Evolutionary conservation across 2,113 vertebrate species (phyloP), one percentile per base, ranked within the genome.

Genomic region (Ptilonorhynchus violaceus): DNA sequence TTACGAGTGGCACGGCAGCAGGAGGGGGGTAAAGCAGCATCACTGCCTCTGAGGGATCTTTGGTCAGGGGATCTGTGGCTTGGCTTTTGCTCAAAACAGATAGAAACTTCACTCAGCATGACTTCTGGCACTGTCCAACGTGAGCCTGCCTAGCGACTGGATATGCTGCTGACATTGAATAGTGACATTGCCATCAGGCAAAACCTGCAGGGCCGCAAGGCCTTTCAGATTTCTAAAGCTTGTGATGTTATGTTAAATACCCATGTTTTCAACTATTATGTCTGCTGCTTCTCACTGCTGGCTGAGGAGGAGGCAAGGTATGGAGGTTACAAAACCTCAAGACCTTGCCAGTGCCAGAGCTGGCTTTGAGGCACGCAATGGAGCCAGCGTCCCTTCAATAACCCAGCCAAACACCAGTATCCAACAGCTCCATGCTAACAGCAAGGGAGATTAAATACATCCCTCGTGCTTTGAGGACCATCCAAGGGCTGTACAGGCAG

Each of bases 1-100:
- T 85, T 79, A 33, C 0, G 0, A 56, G 25, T 4, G 31, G 28
- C 19, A 41, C 0, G 0, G 0, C 58, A 37, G 31, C 19, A 2
- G n/a, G 67, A 73, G 25, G 1, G 2, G 7, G 15, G 17, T 25
- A 10, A 3, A 88, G 53, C 56, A 64, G 30, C 6, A 5, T 53
- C 73, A 20, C 28, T 46, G 59, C 60, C 73, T 72, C 42, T 2
- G 2, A 41, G 67, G 33, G 8, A 7, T 19, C 49, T 60, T 83
- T 62, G 70, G 25, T 58, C 59, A 62, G 59, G 25, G 31, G 12
- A 37, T 73, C 59, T 62, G 30, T 23, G 58, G 42, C 75, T 93
- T 55, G 77, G 59, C 39, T 77, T 80, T 76, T 68, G 17, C 35
- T 50, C 42, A 37, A 76, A 80, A 25, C 42, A 74, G 55, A 31